Base-by-base conservation (phyloP, 2,888 invertebrate genomes). In the Dorcus hopei region DNA sequence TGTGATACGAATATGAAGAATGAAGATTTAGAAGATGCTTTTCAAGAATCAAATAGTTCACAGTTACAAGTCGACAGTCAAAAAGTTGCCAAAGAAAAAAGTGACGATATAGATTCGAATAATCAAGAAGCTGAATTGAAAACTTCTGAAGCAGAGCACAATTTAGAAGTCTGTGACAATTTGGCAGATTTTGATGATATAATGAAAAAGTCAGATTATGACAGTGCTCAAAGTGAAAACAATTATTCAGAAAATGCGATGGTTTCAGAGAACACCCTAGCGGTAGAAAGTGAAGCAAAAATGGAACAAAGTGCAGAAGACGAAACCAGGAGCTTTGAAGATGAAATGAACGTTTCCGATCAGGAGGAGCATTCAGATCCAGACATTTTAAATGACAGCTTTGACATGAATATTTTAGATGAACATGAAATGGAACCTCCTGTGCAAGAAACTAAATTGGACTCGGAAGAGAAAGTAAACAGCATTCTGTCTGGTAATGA, bases 171-270 rank as follows among this genome's bases (percentile, higher is more conserved):
- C 45, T 45, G 45, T 45, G 45, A 45, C 23, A 45, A 9, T 19
- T 45, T 11, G 23, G 26, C 26, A 33, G 26, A 33, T 33, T 33
- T 33, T 33, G 26, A 33, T 33, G 26, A 33, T 4, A 1, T 7
- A 5, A 33, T 33, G 26, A 33, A 33, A 33, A 42, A 54, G 50
- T 51, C 52, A 76, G 69, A 76, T 75, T 41, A 59, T 19, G 61
- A 61, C 45, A 80, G 76, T 62, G 67, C 16, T 38, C 9, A 42
- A 26, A 19, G 52, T 8, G 54, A 62, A 47, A 59, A 54, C 8
- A 54, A 53, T 40, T 11, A 55, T 16, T 41, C 38, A 26, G 26
- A 52, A 47, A 39, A 54, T 42, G 56, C 49, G 9, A 49, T 23
- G 9, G 39, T 47, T 4, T 40, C 49, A 9, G 53, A 56, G 54